phyloP scores from a whole-genome alignment of 2,113 vertebrate species.

The Parotia lawesii region DNA sequence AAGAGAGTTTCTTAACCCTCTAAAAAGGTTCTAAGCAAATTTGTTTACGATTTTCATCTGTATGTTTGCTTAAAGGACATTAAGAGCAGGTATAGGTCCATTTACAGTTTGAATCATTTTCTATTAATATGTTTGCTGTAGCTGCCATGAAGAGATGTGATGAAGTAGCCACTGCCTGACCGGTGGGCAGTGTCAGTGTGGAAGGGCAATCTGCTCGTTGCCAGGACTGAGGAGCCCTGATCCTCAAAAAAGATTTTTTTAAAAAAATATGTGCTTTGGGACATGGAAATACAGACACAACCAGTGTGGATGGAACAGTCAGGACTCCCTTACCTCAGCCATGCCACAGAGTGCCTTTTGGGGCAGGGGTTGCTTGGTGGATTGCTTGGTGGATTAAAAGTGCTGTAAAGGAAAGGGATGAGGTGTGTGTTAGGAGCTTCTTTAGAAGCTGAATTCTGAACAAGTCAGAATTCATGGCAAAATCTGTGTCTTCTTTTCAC shows the following conservation, averaged over 20 bases:
- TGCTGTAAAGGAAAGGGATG: background rate
- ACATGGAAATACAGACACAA: background rate
- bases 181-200: background rate
- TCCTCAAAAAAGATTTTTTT: background rate
- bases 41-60: background rate
- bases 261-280: background rate
- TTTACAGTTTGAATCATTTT: background rate
- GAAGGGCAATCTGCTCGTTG: background rate
- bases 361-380: background rate
- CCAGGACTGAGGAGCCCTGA: background rate
- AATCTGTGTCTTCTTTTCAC: background rate
- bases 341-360: rapidly evolving
- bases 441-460: background rate
- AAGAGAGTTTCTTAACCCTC: background rate
- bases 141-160: background rate
- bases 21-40: background rate
- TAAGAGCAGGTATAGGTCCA: background rate
- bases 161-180: background rate
- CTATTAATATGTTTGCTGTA: background rate
- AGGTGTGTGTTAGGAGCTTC: background rate
- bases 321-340: background rate
- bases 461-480: background rate
- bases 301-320: background rate
- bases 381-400: background rate
- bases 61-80: background rate